Evolutionary conservation across 1,140 invertebrate genomes (phyloP).

Genomic region (Sipha flava): DNA sequence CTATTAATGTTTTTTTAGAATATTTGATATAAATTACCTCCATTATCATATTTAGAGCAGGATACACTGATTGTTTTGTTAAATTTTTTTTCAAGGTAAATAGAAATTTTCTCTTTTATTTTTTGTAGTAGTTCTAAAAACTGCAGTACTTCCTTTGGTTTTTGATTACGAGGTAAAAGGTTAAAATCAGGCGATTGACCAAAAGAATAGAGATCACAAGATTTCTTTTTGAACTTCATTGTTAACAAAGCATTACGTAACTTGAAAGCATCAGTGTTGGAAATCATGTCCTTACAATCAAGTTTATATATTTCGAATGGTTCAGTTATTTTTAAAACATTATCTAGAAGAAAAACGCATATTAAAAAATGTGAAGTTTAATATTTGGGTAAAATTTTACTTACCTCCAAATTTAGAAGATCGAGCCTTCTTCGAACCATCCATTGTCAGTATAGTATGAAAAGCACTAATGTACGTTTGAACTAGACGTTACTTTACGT

Average conservation of each 20-base stretch:
- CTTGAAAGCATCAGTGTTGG: not conserved
- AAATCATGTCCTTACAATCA: not conserved
- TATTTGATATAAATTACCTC: constrained; percentile 14
- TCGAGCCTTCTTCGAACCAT: too few relatives aligned
- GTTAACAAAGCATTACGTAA: not conserved
- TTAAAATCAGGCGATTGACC: not conserved
- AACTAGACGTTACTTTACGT: too few relatives aligned
- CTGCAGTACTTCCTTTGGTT: not conserved
- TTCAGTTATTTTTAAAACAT: not conserved
- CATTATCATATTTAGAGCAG: not conserved
- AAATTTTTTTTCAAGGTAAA: not conserved
- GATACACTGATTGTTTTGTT: not conserved
- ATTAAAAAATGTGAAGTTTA: too few relatives aligned
- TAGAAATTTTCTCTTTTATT: not conserved
- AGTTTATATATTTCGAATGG: constrained; percentile 1
- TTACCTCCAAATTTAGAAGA: too few relatives aligned
- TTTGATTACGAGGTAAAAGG: not conserved
- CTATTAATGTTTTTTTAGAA: too few relatives aligned
- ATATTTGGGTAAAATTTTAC: too few relatives aligned
- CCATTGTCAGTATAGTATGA: too few relatives aligned
- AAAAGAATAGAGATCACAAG: not conserved
- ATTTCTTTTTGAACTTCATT: constrained; percentile 5
- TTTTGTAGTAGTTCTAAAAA: not conserved
- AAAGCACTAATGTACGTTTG: too few relatives aligned
- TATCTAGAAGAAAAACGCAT: not conserved